Percentiles rank a stretch among this genome's conserved stretches.
Evolutionary conservation across 2,797 vertebrate species (phyloP).

Genomic region (Sebastolobus alascanus): DNA sequence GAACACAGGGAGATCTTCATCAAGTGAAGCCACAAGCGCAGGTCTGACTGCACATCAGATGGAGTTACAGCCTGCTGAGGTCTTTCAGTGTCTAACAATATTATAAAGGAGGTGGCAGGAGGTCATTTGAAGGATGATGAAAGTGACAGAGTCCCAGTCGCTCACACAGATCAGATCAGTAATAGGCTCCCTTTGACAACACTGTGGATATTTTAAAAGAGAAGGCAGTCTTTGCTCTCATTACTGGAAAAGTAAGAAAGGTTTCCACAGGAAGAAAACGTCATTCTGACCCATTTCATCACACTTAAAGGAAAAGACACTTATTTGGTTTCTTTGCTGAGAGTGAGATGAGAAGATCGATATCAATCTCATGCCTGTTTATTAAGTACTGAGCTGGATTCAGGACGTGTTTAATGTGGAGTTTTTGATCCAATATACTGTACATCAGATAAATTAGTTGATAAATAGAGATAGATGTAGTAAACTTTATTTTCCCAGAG

Average conservation of each 20-base stretch:
- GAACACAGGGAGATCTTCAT: constrained; percentile 48
- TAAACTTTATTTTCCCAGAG: neutral
- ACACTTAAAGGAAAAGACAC: neutral
- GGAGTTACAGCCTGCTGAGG: neutral
- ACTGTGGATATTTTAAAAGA: neutral
- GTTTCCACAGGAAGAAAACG: neutral
- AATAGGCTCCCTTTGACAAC: neutral
- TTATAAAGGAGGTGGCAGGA: constrained; percentile 14
- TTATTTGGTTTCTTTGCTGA: neutral
- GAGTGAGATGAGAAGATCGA: neutral
- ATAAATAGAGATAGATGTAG: neutral
- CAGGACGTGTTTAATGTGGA: neutral
- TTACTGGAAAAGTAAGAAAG: neutral
- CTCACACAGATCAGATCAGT: neutral
- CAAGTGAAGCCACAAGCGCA: constrained; percentile 35
- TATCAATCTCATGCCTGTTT: neutral
- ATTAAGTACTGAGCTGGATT: neutral
- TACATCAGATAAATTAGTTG: neutral
- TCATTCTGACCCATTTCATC: neutral
- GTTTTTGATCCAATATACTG: neutral
- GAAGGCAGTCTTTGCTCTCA: neutral
- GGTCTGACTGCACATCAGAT: constrained; percentile 34
- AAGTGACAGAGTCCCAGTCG: neutral
- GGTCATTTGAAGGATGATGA: neutral
- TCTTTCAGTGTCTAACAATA: constrained; percentile 4